A percentile compares a stretch with the other conserved stretches of the same genome.
phyloP scores from a whole-genome alignment of 1,140 invertebrate species.

The Eueides isabella region DNA sequence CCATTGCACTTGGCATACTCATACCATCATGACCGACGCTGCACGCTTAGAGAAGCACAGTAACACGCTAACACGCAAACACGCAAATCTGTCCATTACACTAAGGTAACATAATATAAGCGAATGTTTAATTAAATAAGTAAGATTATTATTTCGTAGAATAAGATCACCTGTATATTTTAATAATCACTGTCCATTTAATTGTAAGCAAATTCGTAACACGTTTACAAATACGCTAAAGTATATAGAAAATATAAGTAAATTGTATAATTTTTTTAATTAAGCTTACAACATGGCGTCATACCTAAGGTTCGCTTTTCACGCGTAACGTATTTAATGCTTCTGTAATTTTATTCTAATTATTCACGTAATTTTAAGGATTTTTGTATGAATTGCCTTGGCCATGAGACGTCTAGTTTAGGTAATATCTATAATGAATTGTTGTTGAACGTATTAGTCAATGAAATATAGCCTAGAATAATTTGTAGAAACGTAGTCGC shows the following conservation, averaged over 20 bases:
- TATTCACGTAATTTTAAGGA: conserved; percentile 34
- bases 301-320: conserved; percentile 34
- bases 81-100: conserved; percentile 81
- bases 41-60: conserved; percentile 64
- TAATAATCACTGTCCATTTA: conserved; percentile 71
- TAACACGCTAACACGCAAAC: conserved; percentile 57
- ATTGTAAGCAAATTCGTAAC: conserved; percentile 53
- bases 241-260: conserved; percentile 10
- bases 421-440: conserved; percentile 47
- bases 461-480: conserved; percentile 52
- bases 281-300: conserved; percentile 30
- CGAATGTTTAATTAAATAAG: conserved; percentile 29
- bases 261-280: conserved; percentile 18
- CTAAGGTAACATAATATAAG: conserved; percentile 60
- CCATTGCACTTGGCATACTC: conserved; percentile 9
- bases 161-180: conserved; percentile 59
- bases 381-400: conserved; percentile 50
- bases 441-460: conserved; percentile 59
- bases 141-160: conserved; percentile 42
- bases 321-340: conserved; percentile 33
- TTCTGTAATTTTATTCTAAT: conserved; percentile 33
- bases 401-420: conserved; percentile 46
- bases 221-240: conserved; percentile 10
- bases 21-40: conserved; percentile 37
- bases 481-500: conserved; percentile 55